These are phyloP conservation scores for Leptopilina syphax DNA, from an alignment of 2,888 invertebrate species.

Conservation along the genomic window DNA sequence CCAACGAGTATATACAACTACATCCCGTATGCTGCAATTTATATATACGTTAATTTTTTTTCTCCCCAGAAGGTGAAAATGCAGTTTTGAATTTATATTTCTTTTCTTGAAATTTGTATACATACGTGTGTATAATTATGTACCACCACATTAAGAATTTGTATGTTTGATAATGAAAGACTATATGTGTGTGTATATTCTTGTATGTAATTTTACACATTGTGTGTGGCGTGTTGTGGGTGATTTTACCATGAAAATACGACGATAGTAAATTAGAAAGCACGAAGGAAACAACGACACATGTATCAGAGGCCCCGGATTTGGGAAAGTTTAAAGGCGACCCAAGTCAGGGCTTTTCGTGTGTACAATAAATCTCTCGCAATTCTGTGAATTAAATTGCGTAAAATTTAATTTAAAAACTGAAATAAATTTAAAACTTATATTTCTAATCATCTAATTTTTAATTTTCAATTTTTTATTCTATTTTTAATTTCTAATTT, in stretches of 20 bases:
- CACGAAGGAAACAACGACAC: not conserved
- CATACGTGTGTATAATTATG: too few relatives aligned
- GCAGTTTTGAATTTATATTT: too few relatives aligned
- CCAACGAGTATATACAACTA: not conserved
- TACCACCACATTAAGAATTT: too few relatives aligned
- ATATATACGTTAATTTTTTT: not conserved
- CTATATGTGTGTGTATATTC: not conserved
- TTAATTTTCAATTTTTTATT: too few relatives aligned
- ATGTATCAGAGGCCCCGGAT: slow-evolving; percentile 17
- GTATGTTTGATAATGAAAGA: too few relatives aligned
- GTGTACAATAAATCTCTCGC: slow-evolving; percentile 25
- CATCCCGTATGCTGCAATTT: slow-evolving; percentile 15
- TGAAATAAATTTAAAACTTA: too few relatives aligned
- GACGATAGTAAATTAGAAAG: slow-evolving; percentile 37
- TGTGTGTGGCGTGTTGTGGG: not conserved
- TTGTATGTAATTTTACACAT: not conserved
- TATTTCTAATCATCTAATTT: too few relatives aligned
- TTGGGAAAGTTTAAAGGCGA: slow-evolving; percentile 10
- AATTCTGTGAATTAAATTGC: not conserved
- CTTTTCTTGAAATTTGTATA: too few relatives aligned
- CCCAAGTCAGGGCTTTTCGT: slow-evolving; percentile 23
- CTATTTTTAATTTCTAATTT: too few relatives aligned
- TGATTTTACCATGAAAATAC: slow-evolving; percentile 13
- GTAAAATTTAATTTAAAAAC: not conserved
- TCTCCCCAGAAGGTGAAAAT: not conserved